phyloP scores from a whole-genome alignment of 2,888 invertebrate species.

The Macrophya alboannulata region DNA sequence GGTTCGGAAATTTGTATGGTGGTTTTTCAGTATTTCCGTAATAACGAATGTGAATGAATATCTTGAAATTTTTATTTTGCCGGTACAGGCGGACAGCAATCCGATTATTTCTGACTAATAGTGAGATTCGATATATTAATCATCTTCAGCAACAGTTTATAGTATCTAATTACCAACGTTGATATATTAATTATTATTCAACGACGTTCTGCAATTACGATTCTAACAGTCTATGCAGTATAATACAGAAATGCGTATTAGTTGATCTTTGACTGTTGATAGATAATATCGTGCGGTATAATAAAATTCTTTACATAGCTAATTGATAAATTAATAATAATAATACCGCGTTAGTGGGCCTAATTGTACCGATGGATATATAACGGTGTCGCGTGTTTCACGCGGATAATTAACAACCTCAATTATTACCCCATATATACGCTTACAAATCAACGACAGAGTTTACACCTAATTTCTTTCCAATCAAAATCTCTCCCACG shows the following conservation, averaged over 20 bases:
- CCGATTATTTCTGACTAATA: too few relatives aligned
- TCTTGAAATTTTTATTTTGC: too few relatives aligned
- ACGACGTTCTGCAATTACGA: not conserved
- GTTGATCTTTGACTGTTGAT: not conserved
- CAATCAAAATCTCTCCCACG: not conserved
- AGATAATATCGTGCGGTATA: not conserved
- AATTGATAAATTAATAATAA: conserved; percentile 20
- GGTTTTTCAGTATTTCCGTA: too few relatives aligned
- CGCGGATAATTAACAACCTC: conserved; percentile 14
- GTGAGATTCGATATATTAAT: too few relatives aligned
- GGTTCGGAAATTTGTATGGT: too few relatives aligned
- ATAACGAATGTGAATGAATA: too few relatives aligned
- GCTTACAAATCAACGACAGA: not conserved
- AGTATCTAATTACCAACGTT: not conserved
- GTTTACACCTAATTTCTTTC: not conserved
- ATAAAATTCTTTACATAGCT: not conserved
- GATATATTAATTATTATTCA: not conserved
- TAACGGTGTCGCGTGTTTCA: conserved; percentile 36
- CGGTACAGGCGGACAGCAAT: too few relatives aligned
- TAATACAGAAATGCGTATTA: not conserved
- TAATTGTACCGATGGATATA: conserved; percentile 34
- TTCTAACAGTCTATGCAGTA: not conserved
- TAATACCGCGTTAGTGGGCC: not conserved
- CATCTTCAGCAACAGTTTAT: too few relatives aligned
- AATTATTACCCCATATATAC: conserved; percentile 1